Evolutionary conservation across 2,888 invertebrate genomes (phyloP), one percentile per base, ranked within the genome.

Genomic region (Thumatha senex): DNA sequence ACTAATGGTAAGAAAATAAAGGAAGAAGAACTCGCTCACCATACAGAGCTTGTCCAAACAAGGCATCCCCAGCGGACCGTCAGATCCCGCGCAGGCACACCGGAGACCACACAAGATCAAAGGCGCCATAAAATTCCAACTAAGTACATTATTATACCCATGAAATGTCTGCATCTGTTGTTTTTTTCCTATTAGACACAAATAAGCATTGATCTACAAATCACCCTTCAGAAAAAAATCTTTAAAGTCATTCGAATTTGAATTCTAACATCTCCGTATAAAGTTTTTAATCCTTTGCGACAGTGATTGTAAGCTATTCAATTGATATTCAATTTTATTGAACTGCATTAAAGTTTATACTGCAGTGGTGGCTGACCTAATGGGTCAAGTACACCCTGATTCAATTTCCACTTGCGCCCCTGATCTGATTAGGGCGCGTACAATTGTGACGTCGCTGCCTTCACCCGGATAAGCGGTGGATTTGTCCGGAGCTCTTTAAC

Each of bases 121-220:
- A 89, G 89, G 73, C 78, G 73, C 82, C 79, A 78, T 79, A 81
- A 78, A 89, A 89, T 87, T 87, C 87, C 86, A 70, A 70, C 83
- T 89, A 89, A 90, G 88, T 82, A 87, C 84, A 84, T 89, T 89
- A 90, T 87, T 86, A 88, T 86, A 88, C 84, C 89, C 89, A 88
- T 91, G 88, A 90, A 91, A 90, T 88, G 86, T 74, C 78, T 89
- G 78, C 90, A 91, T 89, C 90, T 91, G 90, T 86, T 89, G 87
- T 78, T 87, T 89, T 89, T 81, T 89, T 87, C 80, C 84, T 85
- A 89, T 89, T 88, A 90, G 82, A 84, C 82, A 82, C 88, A 88
- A 88, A 89, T 88, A 89, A 84, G 80, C 84, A 85, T 82, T 86
- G 88, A 87, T 85, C 84, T 79, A 55, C 72, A 72, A 76, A 74